phyloP scores from a whole-genome alignment of 2,113 vertebrate genomes.

The Megaceryle maxima region DNA sequence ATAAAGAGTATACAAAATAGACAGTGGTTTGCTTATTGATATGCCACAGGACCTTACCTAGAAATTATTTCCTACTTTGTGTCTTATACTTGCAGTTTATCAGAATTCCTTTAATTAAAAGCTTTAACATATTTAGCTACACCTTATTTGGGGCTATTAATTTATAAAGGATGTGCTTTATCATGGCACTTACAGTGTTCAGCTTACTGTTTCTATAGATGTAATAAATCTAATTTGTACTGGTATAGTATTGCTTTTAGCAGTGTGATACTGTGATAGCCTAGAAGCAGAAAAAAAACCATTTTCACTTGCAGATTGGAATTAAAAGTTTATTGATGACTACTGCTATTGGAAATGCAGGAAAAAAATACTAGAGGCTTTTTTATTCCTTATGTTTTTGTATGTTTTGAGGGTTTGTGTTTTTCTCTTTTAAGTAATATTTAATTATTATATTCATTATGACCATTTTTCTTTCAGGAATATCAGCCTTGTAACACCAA shows the following conservation, averaged over 20 bases:
- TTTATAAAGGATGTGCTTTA: neutral
- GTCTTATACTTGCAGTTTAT: neutral
- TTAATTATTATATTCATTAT: neutral
- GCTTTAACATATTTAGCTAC: neutral
- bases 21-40: neutral
- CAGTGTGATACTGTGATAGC: neutral
- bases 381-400: neutral
- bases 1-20: neutral
- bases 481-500: conserved; percentile 94
- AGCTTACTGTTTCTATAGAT: neutral
- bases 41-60: neutral
- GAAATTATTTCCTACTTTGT: neutral
- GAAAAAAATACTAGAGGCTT: neutral
- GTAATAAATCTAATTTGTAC: neutral
- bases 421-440: neutral
- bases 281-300: neutral
- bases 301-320: neutral
- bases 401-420: neutral
- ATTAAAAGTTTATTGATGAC: neutral
- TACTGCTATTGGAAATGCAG: neutral
- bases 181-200: neutral
- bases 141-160: neutral
- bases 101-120: neutral
- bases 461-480: conserved; percentile 75
- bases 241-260: neutral